Percentiles rank a stretch among this genome's conserved stretches.
phyloP scores from a whole-genome alignment of 2,888 invertebrate species.

The Matsumyia berberina region DNA sequence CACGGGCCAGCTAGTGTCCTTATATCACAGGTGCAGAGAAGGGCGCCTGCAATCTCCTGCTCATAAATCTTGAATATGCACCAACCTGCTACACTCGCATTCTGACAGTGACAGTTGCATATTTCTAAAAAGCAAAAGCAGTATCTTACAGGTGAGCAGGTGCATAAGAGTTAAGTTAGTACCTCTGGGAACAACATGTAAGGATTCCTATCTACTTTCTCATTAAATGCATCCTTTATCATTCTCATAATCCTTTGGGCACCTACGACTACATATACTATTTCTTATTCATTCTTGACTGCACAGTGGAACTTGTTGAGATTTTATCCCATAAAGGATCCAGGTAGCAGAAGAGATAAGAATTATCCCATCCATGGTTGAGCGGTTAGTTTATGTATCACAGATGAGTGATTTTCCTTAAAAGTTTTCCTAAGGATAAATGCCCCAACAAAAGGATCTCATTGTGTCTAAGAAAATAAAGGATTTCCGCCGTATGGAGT shows the following conservation, averaged over 20 bases:
- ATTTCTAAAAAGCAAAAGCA: too few species aligned
- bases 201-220: background rate
- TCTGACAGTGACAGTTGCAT: too few species aligned
- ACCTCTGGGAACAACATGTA: background rate
- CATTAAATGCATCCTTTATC: constrained; percentile 11
- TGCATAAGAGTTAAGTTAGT: background rate
- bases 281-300: background rate
- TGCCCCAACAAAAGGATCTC: constrained; percentile 16
- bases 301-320: constrained; percentile 6
- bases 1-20: too few species aligned
- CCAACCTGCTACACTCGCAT: too few species aligned
- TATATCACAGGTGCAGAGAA: too few species aligned
- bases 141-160: background rate
- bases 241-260: background rate
- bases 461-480: constrained; percentile 12
- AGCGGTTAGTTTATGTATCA: constrained; percentile 56
- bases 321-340: background rate
- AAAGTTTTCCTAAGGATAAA: constrained; percentile 38
- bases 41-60: too few species aligned
- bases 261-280: too few species aligned
- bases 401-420: constrained; percentile 43
- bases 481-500: background rate
- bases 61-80: too few species aligned
- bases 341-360: background rate
- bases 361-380: constrained; percentile 50